phyloP scores from a whole-genome alignment of 2,888 invertebrate species.

The Mesorhabditis sp. region DNA sequence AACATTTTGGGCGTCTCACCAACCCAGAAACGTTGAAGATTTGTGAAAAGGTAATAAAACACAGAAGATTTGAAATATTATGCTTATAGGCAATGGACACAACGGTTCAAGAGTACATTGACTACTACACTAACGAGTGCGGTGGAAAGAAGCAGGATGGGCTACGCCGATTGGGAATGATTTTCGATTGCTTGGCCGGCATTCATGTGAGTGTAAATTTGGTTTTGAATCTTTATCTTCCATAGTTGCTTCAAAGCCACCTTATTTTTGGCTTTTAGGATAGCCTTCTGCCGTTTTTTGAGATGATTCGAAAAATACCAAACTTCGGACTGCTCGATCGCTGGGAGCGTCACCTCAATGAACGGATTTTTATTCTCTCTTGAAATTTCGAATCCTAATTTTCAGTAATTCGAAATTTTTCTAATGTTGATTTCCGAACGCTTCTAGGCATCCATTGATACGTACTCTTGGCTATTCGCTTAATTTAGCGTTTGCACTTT shows the following conservation, averaged over 20 bases:
- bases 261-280: slow-evolving; percentile 1
- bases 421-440: too few species aligned
- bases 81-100: slow-evolving; percentile 2
- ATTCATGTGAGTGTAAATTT: not conserved
- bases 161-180: not conserved
- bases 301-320: not conserved
- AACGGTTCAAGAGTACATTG: not conserved
- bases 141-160: not conserved
- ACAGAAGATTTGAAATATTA: not conserved
- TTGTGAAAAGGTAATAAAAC: not conserved
- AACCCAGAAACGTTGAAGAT: not conserved
- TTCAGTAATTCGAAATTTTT: too few species aligned
- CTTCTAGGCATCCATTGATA: too few species aligned
- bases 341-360: slow-evolving; percentile 2
- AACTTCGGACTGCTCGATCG: slow-evolving; percentile 4
- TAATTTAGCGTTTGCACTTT: too few species aligned
- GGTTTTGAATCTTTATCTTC: too few species aligned
- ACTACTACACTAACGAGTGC: not conserved
- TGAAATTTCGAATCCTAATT: too few species aligned
- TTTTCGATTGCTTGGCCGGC: not conserved
- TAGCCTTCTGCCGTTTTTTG: not conserved
- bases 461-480: too few species aligned
- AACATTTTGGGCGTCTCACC: not conserved
- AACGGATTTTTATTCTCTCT: not conserved
- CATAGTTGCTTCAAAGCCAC: not conserved